Evolutionary conservation across 2,888 invertebrate genomes (phyloP).

Genomic region (Hirtodrosophila cameraria): DNA sequence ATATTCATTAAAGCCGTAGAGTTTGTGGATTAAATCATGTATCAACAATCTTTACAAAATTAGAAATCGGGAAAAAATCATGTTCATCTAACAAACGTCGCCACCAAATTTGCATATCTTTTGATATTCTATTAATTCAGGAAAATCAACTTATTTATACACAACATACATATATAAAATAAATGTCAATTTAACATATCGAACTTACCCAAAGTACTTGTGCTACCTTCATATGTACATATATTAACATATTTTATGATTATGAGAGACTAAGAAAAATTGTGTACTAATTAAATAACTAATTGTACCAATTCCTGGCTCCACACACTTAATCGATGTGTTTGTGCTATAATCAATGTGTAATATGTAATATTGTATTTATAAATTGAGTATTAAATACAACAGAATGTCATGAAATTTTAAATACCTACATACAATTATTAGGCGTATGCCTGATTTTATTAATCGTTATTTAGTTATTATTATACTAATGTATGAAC

Average conservation of each 20-base stretch:
- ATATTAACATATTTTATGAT: slow-evolving; percentile 14
- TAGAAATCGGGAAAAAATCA: no score
- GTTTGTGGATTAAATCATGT: no score
- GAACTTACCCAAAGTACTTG: slow-evolving; percentile 44
- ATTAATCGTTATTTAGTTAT: slow-evolving; percentile 26
- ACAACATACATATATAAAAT: no score
- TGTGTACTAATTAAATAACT: slow-evolving; percentile 43
- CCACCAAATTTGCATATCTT: background rate
- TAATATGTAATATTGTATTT: slow-evolving; percentile 8
- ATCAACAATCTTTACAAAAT: no score
- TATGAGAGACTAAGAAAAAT: slow-evolving; percentile 36
- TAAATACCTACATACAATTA: slow-evolving; percentile 9
- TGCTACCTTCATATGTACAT: slow-evolving; percentile 34
- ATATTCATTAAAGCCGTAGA: no score
- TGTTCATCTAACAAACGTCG: no score
- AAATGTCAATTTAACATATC: slow-evolving; percentile 69
- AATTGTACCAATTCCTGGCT: slow-evolving; percentile 29
- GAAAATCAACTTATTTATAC: slow-evolving; percentile 10
- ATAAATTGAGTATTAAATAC: slow-evolving; percentile 13
- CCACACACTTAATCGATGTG: slow-evolving; percentile 14
- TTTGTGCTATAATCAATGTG: slow-evolving; percentile 23
- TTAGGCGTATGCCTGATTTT: slow-evolving; percentile 17
- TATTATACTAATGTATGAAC: slow-evolving; percentile 21
- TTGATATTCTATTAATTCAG: slow-evolving; percentile 2
- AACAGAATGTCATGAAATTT: slow-evolving; percentile 12